phyloP scores from a whole-genome alignment of 2,888 invertebrate genomes.

The Trisateles emortualis region DNA sequence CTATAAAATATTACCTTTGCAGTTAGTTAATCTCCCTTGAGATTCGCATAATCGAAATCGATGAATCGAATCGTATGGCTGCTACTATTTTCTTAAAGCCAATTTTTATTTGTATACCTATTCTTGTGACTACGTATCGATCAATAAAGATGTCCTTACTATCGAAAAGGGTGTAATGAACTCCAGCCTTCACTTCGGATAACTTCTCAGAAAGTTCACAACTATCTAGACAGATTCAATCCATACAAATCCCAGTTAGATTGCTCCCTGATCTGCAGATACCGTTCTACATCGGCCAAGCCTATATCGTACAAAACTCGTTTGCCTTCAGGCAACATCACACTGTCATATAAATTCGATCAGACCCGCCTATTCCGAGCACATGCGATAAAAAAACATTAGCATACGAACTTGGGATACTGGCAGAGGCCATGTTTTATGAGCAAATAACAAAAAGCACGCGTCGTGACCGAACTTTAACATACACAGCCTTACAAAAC shows the following conservation, averaged over 20 bases:
- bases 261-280: constrained; percentile 17
- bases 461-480: constrained; percentile 51
- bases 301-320: constrained; percentile 47
- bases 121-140: background rate
- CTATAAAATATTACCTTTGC: no score
- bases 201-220: constrained; percentile 29
- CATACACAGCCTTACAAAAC: constrained; percentile 45
- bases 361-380: constrained; percentile 55
- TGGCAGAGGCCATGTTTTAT: constrained; percentile 63
- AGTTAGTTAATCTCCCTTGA: no score
- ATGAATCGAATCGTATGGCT: no score
- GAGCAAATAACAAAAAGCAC: constrained; percentile 64
- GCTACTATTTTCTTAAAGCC: no score
- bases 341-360: constrained; percentile 69
- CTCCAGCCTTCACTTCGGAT: constrained; percentile 18
- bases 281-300: constrained; percentile 31
- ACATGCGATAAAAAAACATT: constrained; percentile 71
- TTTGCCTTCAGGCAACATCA: constrained; percentile 54
- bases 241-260: constrained; percentile 26
- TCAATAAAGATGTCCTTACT: background rate
- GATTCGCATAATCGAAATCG: no score
- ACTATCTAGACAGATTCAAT: constrained; percentile 17
- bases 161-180: constrained; percentile 11
- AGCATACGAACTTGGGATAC: constrained; percentile 63
- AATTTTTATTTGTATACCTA: no score